Evolutionary conservation across 2,888 invertebrate species (phyloP), one percentile per base, ranked within the genome.

Genomic region (Parnassius mnemosyne): DNA sequence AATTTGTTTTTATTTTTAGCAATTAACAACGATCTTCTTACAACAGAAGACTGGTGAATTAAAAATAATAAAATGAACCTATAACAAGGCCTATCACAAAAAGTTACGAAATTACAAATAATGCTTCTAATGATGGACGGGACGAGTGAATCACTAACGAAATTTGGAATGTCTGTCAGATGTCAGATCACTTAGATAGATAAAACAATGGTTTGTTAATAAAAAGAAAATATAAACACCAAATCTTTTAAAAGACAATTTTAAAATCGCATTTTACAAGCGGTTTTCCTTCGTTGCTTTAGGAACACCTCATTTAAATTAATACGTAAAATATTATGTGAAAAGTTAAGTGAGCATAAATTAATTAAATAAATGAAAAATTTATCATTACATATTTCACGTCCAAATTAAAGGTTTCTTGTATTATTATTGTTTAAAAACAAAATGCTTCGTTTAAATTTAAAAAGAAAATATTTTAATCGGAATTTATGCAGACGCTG

Each of bases 81-180:
- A 68, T 61, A 64, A 70, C 66, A 49, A 69, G 71, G 61, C 49
- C 64, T 73, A 73, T 61, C 57, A 68, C 66, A 64, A 51, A 70
- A 71, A 51, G n/a, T 53, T 72, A 62, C 58, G 63, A 66, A 66
- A 65, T 64, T 64, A 64, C 13, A 73, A 73, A 70, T 68, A 56
- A 71, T 55, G 67, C 65, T 69, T 74, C 80, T 84, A 84, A 72
- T 58, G 71, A 79, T 90, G 91, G 90, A 91, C 91, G 91, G 90
- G 90, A 83, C 76, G 79, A 77, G 81, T 74, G 86, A 89, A 79
- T 85, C 83, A 87, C 87, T 83, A 82, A 82, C 75, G 67, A 67
- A 83, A 82, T 77, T 70, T 53, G 74, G 76, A 74, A 69, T 64
- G 64, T 66, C 71, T 79, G 63, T 42, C 54, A 61, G 49, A 60